phyloP scores from a whole-genome alignment of 2,888 invertebrate genomes.

The Mesochorus sp. region DNA sequence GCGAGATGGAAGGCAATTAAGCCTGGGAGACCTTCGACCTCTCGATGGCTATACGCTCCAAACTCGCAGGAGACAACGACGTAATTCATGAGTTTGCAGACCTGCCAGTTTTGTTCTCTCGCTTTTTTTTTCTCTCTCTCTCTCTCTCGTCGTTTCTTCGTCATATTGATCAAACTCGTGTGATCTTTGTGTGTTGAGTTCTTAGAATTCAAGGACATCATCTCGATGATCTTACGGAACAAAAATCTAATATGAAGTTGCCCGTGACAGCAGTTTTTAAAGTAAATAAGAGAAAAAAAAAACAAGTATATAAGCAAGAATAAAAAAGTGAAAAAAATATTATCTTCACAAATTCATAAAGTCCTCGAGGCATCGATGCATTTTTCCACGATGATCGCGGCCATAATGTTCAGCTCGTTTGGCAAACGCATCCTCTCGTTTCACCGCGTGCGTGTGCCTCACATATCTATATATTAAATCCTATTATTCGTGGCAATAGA shows the following conservation, averaged over 20 bases:
- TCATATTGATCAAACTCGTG: neutral
- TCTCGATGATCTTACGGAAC: slow-evolving; percentile 25
- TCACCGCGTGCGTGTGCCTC: slow-evolving; percentile 18
- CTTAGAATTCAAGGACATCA: slow-evolving; percentile 26
- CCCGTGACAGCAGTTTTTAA: slow-evolving; percentile 24
- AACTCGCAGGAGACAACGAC: slow-evolving; percentile 56
- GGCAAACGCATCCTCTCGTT: slow-evolving; percentile 66
- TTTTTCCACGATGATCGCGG: slow-evolving; percentile 35
- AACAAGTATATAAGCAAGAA: too few relatives aligned
- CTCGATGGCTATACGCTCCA: slow-evolving; percentile 32
- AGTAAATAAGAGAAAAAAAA: slow-evolving; percentile 20
- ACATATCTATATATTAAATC: too few relatives aligned
- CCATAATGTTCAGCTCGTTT: slow-evolving; percentile 57
- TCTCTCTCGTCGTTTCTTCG: neutral
- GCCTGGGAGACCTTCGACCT: slow-evolving; percentile 61
- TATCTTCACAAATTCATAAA: slow-evolving; percentile 34
- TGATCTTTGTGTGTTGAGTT: neutral
- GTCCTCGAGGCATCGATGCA: slow-evolving; percentile 34
- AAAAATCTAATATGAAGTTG: slow-evolving; percentile 50
- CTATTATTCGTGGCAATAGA: slow-evolving; percentile 54
- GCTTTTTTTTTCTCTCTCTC: slow-evolving; percentile 12
- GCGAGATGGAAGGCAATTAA: slow-evolving; percentile 64
- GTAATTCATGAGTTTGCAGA: slow-evolving; percentile 60
- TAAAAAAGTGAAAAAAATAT: slow-evolving; percentile 34
- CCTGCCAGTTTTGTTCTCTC: slow-evolving; percentile 28